Percentiles rank a stretch among this genome's conserved stretches.
phyloP scores from a whole-genome alignment of 2,113 vertebrate species.

The Macquaria australasica region DNA sequence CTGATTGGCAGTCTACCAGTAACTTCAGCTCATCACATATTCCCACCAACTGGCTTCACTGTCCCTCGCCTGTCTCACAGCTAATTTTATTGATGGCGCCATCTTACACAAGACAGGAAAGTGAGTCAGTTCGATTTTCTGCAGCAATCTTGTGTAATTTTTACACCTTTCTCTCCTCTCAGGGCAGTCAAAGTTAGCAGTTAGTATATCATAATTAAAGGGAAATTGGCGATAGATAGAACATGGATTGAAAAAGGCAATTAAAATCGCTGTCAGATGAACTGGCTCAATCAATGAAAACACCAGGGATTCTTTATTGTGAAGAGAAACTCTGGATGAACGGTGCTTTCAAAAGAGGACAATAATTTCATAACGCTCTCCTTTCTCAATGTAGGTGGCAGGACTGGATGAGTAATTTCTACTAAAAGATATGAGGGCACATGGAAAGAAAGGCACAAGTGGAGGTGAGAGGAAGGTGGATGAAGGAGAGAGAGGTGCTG shows the following conservation, averaged over 20 bases:
- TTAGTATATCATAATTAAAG: constrained; percentile 67
- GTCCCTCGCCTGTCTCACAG: constrained; percentile 56
- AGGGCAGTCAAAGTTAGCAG: constrained; percentile 37
- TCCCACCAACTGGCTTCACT: constrained; percentile 47
- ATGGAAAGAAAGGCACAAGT: constrained; percentile 27
- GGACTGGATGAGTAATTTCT: constrained; percentile 60
- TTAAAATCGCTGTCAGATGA: constrained; percentile 38
- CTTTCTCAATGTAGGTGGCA: constrained; percentile 32
- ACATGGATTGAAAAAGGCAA: constrained; percentile 42
- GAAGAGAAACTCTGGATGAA: constrained; percentile 36
- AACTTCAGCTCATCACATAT: constrained; percentile 56
- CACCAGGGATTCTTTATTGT: constrained; percentile 27
- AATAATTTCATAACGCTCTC: constrained; percentile 47
- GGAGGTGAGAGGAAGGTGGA: constrained; percentile 50
- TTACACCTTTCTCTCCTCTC: constrained; percentile 35
- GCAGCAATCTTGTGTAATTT: constrained; percentile 62
- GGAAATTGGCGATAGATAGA: constrained; percentile 44
- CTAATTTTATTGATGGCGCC: constrained; percentile 74
- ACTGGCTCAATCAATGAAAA: constrained; percentile 41
- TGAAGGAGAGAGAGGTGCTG: not conserved
- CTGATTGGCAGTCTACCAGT: constrained; percentile 61
- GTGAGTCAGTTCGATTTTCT: constrained; percentile 64
- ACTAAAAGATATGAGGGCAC: constrained; percentile 19
- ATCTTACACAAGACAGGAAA: constrained; percentile 52
- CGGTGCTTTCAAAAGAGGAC: constrained; percentile 16